Evolutionary conservation across 2,888 invertebrate genomes (phyloP).

Genomic region (Erebia ligea): DNA sequence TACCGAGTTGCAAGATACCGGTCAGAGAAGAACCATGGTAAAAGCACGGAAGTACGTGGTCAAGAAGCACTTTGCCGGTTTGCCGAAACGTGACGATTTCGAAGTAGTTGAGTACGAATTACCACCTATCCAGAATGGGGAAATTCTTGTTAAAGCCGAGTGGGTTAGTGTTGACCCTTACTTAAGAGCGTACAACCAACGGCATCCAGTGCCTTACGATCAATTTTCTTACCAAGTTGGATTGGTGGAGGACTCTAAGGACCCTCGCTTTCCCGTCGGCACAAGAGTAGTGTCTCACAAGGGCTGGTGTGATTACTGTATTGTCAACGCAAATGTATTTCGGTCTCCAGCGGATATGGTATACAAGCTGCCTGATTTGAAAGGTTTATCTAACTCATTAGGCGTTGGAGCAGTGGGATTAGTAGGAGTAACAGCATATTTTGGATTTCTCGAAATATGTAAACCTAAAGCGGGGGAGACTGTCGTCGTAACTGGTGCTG

Average conservation of each 20-base stretch:
- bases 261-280: slow-evolving; percentile 83
- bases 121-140: slow-evolving; percentile 83
- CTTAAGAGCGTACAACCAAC: slow-evolving; percentile 47
- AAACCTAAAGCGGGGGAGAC: slow-evolving; percentile 87
- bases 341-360: slow-evolving; percentile 38
- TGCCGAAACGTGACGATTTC: slow-evolving; percentile 83
- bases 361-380: slow-evolving; percentile 79
- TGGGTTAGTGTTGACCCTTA: slow-evolving; percentile 62
- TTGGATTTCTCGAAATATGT: slow-evolving; percentile 87
- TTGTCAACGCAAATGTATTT: slow-evolving; percentile 44
- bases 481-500: slow-evolving; percentile 88
- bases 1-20: slow-evolving; percentile 1
- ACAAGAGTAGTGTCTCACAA: slow-evolving; percentile 81
- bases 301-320: slow-evolving; percentile 86
- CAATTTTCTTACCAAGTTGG: slow-evolving; percentile 57
- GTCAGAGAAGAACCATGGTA: slow-evolving; percentile 44
- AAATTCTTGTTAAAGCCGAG: slow-evolving; percentile 56
- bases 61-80: slow-evolving; percentile 80
- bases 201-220: slow-evolving; percentile 51
- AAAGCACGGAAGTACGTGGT: slow-evolving; percentile 83
- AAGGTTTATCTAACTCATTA: slow-evolving; percentile 77
- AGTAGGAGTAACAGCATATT: slow-evolving; percentile 89
- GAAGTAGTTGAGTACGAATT: slow-evolving; percentile 84
- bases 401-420: slow-evolving; percentile 85
- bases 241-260: slow-evolving; percentile 84